phyloP scores from a whole-genome alignment of 37 sponge, comb jelly and placozoan genomes.

The Diacarnus erythraeanus region DNA sequence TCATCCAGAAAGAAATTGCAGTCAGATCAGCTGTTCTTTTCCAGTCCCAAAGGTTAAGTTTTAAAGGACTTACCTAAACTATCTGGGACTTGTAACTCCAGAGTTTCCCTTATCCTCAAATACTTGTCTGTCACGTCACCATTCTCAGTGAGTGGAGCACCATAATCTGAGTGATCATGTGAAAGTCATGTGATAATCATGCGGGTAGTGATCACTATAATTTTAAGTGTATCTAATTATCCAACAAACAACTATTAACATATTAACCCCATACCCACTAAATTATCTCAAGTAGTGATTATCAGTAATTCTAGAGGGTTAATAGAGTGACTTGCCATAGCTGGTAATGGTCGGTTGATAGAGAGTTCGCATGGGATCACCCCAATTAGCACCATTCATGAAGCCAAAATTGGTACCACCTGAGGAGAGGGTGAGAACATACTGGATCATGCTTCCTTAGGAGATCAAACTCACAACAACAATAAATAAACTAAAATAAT shows the following conservation, averaged over 20 bases:
- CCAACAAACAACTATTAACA: too few relatives aligned
- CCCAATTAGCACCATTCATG: constrained; percentile 84
- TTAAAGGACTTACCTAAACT: constrained; percentile 30
- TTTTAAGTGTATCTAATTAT: too few relatives aligned
- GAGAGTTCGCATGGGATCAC: neutral
- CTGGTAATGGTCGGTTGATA: constrained; percentile 63
- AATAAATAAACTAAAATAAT: too few relatives aligned
- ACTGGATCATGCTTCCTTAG: too few relatives aligned
- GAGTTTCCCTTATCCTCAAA: constrained; percentile 34
- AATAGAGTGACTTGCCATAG: constrained; percentile 54
- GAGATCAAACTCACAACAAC: too few relatives aligned
- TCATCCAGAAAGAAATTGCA: too few relatives aligned
- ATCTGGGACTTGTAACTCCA: constrained; percentile 25
- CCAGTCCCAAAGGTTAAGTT: too few relatives aligned
- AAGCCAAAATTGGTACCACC: constrained; percentile 94
- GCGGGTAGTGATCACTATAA: too few relatives aligned
- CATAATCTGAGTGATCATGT: constrained; percentile 70
- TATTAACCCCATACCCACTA: too few relatives aligned
- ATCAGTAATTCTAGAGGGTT: too few relatives aligned
- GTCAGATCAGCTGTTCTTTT: too few relatives aligned
- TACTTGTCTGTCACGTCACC: constrained; percentile 88
- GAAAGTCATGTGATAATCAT: neutral
- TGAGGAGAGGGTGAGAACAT: neutral
- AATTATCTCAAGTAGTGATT: too few relatives aligned
- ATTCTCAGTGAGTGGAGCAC: constrained; percentile 87